Conservation (phyloP, 2,113 vertebrate species). For the Centrocercus urophasianus region DNA sequence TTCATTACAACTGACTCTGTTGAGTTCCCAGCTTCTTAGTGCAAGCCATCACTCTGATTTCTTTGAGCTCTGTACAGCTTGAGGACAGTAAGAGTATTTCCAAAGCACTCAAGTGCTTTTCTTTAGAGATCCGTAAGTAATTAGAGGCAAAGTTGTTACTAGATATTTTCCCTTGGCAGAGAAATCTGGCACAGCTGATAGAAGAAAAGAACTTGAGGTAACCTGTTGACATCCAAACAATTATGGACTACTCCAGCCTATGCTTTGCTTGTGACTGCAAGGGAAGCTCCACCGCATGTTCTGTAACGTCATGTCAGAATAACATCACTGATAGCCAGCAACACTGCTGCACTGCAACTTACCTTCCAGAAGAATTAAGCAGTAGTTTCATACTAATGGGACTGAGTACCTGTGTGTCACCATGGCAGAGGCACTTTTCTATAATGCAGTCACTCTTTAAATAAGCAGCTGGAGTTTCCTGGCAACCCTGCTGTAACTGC, state of each 20-base stretch:
- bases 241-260: neutral
- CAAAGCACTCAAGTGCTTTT: neutral
- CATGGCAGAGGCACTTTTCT: neutral
- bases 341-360: neutral
- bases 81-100: neutral
- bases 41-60: neutral
- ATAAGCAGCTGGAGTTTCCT: neutral
- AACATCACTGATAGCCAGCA: neutral
- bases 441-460: neutral
- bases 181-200: neutral
- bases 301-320: neutral
- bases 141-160: neutral
- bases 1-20: neutral
- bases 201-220: neutral
- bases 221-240: neutral
- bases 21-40: neutral
- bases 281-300: neutral
- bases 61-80: neutral
- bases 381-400: neutral
- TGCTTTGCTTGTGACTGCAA: neutral
- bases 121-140: neutral
- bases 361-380: neutral
- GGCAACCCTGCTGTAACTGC: neutral
- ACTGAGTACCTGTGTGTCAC: neutral
- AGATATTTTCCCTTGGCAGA: neutral